Percentiles rank a stretch among this genome's conserved stretches.
Conservation (phyloP, 2,888 invertebrate genomes). For the Blastobasis lacticolella region DNA sequence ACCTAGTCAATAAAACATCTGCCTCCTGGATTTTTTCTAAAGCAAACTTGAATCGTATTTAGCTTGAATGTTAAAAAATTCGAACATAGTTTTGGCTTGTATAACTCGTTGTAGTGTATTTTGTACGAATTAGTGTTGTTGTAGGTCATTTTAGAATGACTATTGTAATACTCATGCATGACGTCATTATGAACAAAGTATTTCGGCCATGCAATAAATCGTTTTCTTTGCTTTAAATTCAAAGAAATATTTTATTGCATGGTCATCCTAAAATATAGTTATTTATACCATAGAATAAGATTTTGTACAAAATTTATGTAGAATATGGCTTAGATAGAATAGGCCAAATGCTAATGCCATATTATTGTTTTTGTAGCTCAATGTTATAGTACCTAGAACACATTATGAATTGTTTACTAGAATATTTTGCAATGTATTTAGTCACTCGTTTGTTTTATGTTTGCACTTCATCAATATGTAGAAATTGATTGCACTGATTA, state of each 20-base stretch:
- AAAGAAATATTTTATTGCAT: constrained; percentile 1
- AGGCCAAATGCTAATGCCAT: constrained; percentile 48
- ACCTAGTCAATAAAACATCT: too few species aligned
- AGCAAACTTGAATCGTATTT: background rate
- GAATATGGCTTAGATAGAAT: constrained; percentile 19
- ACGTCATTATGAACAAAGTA: background rate
- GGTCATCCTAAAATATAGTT: constrained; percentile 6
- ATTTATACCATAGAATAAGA: constrained; percentile 29
- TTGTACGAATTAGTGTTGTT: background rate
- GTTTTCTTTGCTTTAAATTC: background rate
- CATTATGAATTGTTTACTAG: too few species aligned
- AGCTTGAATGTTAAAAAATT: constrained; percentile 1
- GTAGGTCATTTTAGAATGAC: background rate
- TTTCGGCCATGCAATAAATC: constrained; percentile 3
- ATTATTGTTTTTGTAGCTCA: constrained; percentile 25
- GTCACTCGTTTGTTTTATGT: too few species aligned
- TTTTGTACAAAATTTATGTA: constrained; percentile 34
- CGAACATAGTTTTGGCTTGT: background rate
- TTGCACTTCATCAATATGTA: too few species aligned
- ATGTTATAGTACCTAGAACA: constrained; percentile 4
- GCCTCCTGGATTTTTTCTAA: background rate
- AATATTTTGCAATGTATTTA: too few species aligned
- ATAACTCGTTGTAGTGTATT: background rate
- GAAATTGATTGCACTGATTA: too few species aligned
- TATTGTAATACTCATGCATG: background rate